Evolutionary conservation across 2,888 invertebrate genomes (phyloP), one percentile per base, ranked within the genome.

Genomic region (Eupeodes luniger): DNA sequence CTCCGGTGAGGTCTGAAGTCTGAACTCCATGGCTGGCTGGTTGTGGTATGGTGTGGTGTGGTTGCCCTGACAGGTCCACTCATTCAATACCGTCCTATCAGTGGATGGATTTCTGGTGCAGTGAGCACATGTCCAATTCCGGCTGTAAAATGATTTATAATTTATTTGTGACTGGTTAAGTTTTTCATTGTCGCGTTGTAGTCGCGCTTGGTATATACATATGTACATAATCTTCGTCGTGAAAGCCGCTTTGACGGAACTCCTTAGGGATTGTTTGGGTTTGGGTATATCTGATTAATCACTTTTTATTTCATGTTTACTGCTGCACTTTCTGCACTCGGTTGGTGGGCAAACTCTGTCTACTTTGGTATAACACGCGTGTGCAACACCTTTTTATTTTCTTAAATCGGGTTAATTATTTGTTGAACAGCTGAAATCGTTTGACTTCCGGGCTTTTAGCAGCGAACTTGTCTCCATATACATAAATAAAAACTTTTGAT

Each of bases 401-500:
- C 27, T 75, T 59, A 49, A 84, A 87, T 80, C 76, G 53, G 66
- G 44, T 51, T 70, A 76, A 70, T 86, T 86, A 80, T 67, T 72
- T 86, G 80, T 67, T 72, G 78, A 69, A 89, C 89, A 85, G 88
- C 81, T 89, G 89, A 89, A 89, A 79, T 80, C 76, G 64, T 85
- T 89, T 75, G 77, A 90, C 90, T 90, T 90, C 90, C 90, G 90
- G 90, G 89, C 90, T 90, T 90, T 90, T 77, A 87, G 70, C n/a
- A 36, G 49, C 9, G 40, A 64, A 27, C 0, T 57, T 59, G 55
- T 49, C 9, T 40, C 10, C 10, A n/a, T 16, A 55, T n/a, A n/a
- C n/a, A n/a, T 47, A 64, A 19, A 27, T 27, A 3, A 27, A 27
- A 64, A 59, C 66, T 49, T 82, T 55, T 49, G 64, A 62, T 83